Percentiles rank a stretch among this genome's conserved stretches.
phyloP scores from a whole-genome alignment of 1,140 invertebrate species.

The Argopecten irradians region DNA sequence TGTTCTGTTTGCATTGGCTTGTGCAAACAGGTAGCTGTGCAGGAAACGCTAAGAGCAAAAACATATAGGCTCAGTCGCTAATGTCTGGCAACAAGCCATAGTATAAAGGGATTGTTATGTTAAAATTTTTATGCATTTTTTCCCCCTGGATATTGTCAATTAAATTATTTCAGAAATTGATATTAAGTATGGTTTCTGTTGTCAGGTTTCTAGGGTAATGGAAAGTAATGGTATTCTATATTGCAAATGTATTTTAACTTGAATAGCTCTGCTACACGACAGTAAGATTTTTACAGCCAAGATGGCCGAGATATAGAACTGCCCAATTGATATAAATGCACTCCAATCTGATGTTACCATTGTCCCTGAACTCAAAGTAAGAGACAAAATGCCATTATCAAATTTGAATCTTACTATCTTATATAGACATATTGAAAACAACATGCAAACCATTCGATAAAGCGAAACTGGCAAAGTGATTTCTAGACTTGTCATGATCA shows the following conservation, averaged over 20 bases:
- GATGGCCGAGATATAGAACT: not conserved
- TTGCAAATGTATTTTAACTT: not conserved
- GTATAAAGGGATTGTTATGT: not conserved
- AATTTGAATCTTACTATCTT: not conserved
- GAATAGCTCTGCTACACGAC: not conserved
- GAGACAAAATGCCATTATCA: not conserved
- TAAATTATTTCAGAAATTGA: conserved; percentile 23
- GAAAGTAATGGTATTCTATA: not conserved
- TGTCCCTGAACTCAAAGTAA: not conserved
- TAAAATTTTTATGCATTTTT: not conserved
- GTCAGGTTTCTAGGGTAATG: conserved; percentile 15
- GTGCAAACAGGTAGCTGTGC: not conserved
- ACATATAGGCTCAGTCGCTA: not conserved
- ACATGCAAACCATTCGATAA: not conserved
- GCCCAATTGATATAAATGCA: not conserved
- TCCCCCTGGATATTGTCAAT: not conserved
- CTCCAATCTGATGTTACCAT: not conserved
- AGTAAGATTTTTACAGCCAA: not conserved
- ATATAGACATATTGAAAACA: not conserved
- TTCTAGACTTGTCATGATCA: not conserved
- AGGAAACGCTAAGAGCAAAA: conserved; percentile 12
- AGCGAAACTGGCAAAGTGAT: not conserved
- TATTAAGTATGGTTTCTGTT: conserved; percentile 18
- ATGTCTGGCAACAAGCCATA: not conserved
- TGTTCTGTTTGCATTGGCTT: conserved; percentile 21